phyloP scores from a whole-genome alignment of 2,888 invertebrate species.

The Eupithecia inturbata region DNA sequence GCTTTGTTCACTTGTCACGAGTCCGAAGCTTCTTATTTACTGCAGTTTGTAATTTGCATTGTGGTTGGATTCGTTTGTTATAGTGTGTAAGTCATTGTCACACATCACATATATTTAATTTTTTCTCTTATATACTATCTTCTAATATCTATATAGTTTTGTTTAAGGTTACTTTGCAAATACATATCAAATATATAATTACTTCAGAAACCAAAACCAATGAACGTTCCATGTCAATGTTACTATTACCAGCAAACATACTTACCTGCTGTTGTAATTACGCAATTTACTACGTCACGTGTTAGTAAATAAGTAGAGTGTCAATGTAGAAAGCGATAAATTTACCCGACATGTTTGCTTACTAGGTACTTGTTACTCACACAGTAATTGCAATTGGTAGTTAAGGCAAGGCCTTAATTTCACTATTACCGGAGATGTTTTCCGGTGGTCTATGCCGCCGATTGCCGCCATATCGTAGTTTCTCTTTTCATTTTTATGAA shows the following conservation, averaged over 20 bases:
- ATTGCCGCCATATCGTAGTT: slow-evolving; percentile 38
- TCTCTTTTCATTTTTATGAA: no score
- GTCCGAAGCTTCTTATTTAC: not conserved
- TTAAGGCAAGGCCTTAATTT: slow-evolving; percentile 46
- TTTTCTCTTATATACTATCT: not conserved
- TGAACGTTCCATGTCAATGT: not conserved
- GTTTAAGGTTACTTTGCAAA: not conserved
- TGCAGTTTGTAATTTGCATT: slow-evolving; percentile 5
- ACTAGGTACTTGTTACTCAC: slow-evolving; percentile 50
- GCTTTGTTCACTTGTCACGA: slow-evolving; percentile 18
- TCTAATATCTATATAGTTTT: not conserved
- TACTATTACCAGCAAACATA: not conserved
- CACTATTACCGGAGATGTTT: slow-evolving; percentile 57
- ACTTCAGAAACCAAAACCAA: not conserved
- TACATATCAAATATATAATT: not conserved
- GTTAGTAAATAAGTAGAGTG: slow-evolving; percentile 55
- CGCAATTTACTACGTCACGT: slow-evolving; percentile 48
- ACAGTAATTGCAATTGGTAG: slow-evolving; percentile 63
- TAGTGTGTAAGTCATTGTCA: slow-evolving; percentile 9
- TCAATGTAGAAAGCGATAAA: slow-evolving; percentile 69
- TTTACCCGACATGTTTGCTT: slow-evolving; percentile 56
- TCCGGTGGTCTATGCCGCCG: slow-evolving; percentile 50
- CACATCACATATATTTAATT: not conserved
- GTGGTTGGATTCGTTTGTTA: slow-evolving; percentile 5
- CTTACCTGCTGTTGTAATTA: not conserved